Conservation (phyloP, 1,140 invertebrate species). For the Papilio polytes region DNA sequence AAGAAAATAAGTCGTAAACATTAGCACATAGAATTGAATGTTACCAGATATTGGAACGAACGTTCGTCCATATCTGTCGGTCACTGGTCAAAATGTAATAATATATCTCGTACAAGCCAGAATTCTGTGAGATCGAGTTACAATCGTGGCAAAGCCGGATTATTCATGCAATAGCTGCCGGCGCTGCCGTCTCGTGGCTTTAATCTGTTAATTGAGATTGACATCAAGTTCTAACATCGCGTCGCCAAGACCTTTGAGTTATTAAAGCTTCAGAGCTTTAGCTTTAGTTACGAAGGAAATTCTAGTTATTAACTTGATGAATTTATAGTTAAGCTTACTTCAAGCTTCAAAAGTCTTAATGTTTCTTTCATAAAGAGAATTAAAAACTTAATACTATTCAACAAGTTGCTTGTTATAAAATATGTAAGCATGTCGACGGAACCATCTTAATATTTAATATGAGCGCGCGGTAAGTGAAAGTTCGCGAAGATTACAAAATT, state of each 20-base stretch:
- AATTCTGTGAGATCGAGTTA: neutral
- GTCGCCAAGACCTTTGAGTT: neutral
- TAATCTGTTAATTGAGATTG: neutral
- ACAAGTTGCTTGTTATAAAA: neutral
- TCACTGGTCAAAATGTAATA: neutral
- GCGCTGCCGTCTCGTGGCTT: neutral
- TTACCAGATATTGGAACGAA: no score
- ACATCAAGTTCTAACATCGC: neutral
- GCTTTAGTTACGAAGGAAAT: neutral
- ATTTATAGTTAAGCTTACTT: neutral
- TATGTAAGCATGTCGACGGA: neutral
- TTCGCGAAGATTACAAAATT: conserved; percentile 26
- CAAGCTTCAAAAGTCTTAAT: neutral
- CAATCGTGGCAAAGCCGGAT: neutral
- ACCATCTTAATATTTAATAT: neutral
- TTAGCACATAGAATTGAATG: no score
- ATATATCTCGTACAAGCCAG: neutral
- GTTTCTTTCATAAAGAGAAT: neutral
- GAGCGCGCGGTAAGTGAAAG: conserved; percentile 3
- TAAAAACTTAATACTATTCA: neutral
- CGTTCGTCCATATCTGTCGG: neutral
- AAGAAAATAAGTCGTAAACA: no score
- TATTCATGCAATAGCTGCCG: neutral
- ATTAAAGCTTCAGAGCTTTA: neutral
- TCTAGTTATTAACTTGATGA: neutral